phyloP scores from a whole-genome alignment of 2,888 invertebrate species.

The Phymatocera aterrima region DNA sequence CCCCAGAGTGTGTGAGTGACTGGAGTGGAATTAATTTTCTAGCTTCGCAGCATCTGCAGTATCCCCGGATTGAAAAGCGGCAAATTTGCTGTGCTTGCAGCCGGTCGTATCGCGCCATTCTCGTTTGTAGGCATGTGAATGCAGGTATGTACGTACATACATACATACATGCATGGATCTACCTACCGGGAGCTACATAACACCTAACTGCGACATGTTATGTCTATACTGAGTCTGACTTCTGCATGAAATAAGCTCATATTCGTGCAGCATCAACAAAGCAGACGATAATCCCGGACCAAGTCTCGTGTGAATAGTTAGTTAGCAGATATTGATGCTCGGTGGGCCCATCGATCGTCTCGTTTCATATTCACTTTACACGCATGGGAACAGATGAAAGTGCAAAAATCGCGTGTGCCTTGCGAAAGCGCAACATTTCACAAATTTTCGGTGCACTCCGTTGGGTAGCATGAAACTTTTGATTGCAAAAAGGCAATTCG shows the following conservation, averaged over 20 bases:
- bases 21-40: neutral
- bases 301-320: slow-evolving; percentile 6
- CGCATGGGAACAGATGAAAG: too few relatives aligned
- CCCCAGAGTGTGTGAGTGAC: neutral
- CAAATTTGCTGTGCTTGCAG: neutral
- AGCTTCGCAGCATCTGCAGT: neutral
- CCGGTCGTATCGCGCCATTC: neutral
- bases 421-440: too few relatives aligned
- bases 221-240: neutral
- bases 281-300: neutral
- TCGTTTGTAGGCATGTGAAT: neutral
- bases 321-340: neutral
- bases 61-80: neutral
- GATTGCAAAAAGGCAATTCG: too few relatives aligned
- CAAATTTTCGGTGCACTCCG: too few relatives aligned
- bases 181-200: too few relatives aligned
- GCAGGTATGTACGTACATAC: too few relatives aligned
- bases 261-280: neutral
- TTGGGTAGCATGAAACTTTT: too few relatives aligned
- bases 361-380: too few relatives aligned
- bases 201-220: neutral
- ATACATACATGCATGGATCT: neutral
- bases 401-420: too few relatives aligned
- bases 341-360: too few relatives aligned
- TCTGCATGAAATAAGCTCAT: neutral